Conservation (phyloP, 2,797 vertebrate genomes). For the Pampus argenteus region DNA sequence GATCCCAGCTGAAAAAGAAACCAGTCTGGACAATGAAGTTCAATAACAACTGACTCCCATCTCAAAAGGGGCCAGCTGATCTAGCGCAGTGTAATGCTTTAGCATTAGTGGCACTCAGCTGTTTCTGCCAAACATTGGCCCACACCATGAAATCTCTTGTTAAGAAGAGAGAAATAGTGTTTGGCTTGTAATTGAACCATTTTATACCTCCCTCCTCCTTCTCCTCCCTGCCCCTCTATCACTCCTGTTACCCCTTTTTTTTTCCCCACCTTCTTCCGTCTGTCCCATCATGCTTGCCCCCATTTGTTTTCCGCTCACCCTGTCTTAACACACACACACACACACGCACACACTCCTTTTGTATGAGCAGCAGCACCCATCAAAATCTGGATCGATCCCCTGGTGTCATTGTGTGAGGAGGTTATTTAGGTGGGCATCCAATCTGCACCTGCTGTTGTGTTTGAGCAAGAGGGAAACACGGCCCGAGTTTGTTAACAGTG, state of each 20-base stretch:
- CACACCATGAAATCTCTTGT: constrained; percentile 99
- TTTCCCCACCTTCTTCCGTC: constrained; percentile 62
- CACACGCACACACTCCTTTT: constrained; percentile 81
- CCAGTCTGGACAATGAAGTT: constrained; percentile 97
- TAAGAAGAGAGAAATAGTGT: constrained; percentile 99
- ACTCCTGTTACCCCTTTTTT: constrained; percentile 70
- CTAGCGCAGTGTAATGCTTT: constrained; percentile 90
- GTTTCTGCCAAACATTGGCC: constrained; percentile 94
- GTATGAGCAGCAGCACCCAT: constrained; percentile 92
- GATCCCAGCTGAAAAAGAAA: constrained; percentile 98
- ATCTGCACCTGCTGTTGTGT: constrained; percentile 98
- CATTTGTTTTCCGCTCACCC: constrained; percentile 79
- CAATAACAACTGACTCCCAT: constrained; percentile 95
- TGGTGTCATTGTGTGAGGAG: constrained; percentile 93
- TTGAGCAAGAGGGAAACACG: constrained; percentile 95
- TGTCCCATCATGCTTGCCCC: constrained; percentile 84
- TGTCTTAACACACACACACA: constrained; percentile 46
- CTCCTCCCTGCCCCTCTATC: constrained; percentile 69
- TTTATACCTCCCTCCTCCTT: constrained; percentile 89
- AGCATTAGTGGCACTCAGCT: constrained; percentile 98
- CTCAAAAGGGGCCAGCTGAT: constrained; percentile 90
- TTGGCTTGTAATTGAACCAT: constrained; percentile 99
- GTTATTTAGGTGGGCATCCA: constrained; percentile 99
- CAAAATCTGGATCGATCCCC: constrained; percentile 97
- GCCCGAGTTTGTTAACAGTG: constrained; percentile 99